These are phyloP conservation scores for Caranx melampygus DNA, from an alignment of 2,113 vertebrate species.

Conservation along the genomic window DNA sequence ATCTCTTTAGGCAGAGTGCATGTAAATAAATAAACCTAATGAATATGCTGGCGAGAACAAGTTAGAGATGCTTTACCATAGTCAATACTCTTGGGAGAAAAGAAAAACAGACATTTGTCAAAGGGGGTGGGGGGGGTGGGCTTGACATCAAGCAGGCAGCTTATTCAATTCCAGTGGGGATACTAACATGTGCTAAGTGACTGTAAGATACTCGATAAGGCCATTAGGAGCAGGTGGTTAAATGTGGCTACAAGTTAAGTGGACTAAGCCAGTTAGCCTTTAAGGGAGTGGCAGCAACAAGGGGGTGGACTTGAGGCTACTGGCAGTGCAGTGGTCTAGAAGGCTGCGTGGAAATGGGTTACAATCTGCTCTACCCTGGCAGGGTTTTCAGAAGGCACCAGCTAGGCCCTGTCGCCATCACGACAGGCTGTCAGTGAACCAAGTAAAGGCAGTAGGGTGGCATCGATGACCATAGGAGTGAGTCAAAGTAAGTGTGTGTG, in stretches of 20 bases:
- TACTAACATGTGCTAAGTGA: constrained; percentile 60
- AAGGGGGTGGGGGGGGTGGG: background rate
- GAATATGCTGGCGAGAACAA: background rate
- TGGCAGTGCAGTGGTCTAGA: constrained; percentile 23
- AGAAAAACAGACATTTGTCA: background rate
- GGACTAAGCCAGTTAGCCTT: constrained; percentile 49
- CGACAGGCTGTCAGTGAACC: background rate
- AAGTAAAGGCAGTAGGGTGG: background rate
- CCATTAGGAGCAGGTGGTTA: constrained; percentile 68
- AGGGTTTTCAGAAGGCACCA: constrained; percentile 7
- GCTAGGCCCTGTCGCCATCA: constrained; percentile 6
- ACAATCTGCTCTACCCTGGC: constrained; percentile 63
- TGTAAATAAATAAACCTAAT: background rate
- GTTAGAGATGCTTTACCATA: background rate
- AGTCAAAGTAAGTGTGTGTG: background rate
- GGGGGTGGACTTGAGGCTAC: constrained; percentile 16
- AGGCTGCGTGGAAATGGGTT: constrained; percentile 53
- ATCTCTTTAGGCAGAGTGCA: background rate
- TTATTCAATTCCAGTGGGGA: constrained; percentile 59
- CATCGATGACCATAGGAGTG: background rate
- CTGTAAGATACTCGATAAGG: constrained; percentile 56
- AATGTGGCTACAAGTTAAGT: constrained; percentile 55
- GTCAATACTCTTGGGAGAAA: background rate
- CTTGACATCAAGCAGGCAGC: constrained; percentile 4
- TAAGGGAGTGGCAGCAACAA: constrained; percentile 44